These are phyloP conservation scores for Cochlearius cochlearius DNA, from an alignment of 2,113 vertebrate genomes.

Conservation along the genomic window DNA sequence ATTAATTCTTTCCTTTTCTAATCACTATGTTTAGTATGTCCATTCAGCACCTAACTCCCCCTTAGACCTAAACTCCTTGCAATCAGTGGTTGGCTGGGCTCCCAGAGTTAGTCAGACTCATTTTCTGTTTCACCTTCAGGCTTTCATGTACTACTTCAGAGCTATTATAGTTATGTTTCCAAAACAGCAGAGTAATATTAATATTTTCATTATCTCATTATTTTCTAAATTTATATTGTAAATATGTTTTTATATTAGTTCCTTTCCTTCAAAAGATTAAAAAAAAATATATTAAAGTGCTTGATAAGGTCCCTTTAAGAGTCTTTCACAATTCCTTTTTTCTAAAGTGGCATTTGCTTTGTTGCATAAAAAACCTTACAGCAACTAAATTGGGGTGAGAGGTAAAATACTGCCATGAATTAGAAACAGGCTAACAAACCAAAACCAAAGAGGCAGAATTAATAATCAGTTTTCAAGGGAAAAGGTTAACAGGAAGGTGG, in stretches of 20 bases:
- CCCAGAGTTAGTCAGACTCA: slow-evolving; percentile 35
- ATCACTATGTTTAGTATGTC: slow-evolving; percentile 48
- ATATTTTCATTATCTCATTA: neutral
- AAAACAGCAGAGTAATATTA: neutral
- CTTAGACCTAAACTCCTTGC: slow-evolving; percentile 19
- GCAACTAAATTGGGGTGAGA: neutral
- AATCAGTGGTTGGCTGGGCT: slow-evolving; percentile 48
- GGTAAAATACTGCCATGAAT: slow-evolving; percentile 3
- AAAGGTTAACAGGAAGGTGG: slow-evolving; percentile 19
- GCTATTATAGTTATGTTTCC: neutral
- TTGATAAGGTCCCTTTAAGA: neutral
- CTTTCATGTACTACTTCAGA: slow-evolving; percentile 5
- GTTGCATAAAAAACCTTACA: neutral
- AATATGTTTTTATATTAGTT: neutral
- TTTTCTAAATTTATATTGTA: neutral
- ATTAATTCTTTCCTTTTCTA: slow-evolving; percentile 62
- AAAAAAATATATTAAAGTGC: neutral
- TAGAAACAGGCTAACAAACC: neutral
- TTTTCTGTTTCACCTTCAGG: slow-evolving; percentile 45
- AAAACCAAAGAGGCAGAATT: slow-evolving; percentile 17
- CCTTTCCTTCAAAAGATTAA: neutral
- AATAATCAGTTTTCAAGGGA: slow-evolving; percentile 11
- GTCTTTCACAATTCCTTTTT: neutral
- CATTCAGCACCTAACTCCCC: slow-evolving; percentile 39
- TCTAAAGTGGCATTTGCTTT: neutral